Evolutionary conservation across 2,888 invertebrate species (phyloP).

Genomic region (Chirona hameri): DNA sequence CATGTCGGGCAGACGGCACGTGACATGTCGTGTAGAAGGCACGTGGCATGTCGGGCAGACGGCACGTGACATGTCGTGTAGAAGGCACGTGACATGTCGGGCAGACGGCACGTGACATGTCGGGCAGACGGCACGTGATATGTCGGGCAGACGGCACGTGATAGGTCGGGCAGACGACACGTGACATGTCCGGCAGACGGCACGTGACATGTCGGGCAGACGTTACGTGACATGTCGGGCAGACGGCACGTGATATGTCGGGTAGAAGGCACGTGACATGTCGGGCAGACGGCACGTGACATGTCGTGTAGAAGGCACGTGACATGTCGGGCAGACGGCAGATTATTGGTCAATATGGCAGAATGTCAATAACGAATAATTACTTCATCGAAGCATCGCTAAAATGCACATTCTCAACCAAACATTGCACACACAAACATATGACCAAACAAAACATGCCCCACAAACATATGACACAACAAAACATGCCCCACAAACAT

Average conservation of each 20-base stretch:
- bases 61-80: no score
- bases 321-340: not conserved
- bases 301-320: not conserved
- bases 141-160: not conserved
- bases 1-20: not conserved
- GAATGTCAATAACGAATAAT: no score
- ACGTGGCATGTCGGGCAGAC: no score
- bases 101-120: not conserved
- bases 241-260: no score
- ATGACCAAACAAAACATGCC: no score
- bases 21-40: not conserved
- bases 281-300: not conserved
- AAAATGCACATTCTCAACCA: no score
- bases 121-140: not conserved
- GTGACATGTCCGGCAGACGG: not conserved
- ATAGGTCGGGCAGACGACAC: not conserved
- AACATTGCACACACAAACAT: no score
- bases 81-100: not conserved
- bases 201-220: not conserved
- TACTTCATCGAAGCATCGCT: no score
- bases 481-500: no score
- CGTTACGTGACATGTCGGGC: no score
- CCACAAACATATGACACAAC: no score
- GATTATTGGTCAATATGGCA: no score
- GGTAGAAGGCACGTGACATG: not conserved